Base-by-base conservation (phyloP, 2,797 vertebrate species). In the Pipistrellus pipistrellus region DNA sequence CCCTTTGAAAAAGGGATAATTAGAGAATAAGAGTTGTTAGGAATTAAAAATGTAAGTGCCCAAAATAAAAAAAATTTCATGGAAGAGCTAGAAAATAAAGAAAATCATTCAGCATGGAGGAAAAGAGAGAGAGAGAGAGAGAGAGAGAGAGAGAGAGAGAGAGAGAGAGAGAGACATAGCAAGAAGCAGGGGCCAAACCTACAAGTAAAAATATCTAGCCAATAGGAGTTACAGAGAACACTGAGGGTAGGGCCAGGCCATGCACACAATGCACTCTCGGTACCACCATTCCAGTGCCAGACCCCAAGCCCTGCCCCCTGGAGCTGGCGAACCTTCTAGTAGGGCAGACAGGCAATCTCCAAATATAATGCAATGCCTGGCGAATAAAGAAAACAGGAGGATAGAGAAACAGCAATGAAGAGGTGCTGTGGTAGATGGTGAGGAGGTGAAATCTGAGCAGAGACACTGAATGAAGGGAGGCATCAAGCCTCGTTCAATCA, bases 211-310 rank as follows among this genome's bases (percentile, higher is more conserved):
- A 18, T 9, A 57, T 11, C 4, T n/a, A 72, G 7, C 3, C 2
- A 55, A n/a, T 3, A 21, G 2, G 5, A 32, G 30, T 83, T 35
- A n/a, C 0, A 69, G n/a, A 30, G 46, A 32, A 68, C 46, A 35
- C 1, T 8, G 41, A 55, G 21, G 38, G 15, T 32, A 25, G 48
- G 20, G 30, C 25, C 32, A 59, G 1, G 0, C 25, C 59, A 9
- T 46, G 69, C 8, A 57, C 3, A 1, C 10, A 7, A 8, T 2
- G 4, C 14, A 6, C 3, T 13, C 53, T 66, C 1, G 1, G 25
- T 8, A 30, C 7, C 25, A 1, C 14, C 44, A 25, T 20, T 21
- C n/a, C 0, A 0, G 2, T 4, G 14, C 30, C 41, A 92, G 69
- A 83, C n/a, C 14, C 30, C 62, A 62, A 8, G 32, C 11, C 27